Base-by-base conservation (phyloP, 2,888 invertebrate genomes). In the Hololepta plana region DNA sequence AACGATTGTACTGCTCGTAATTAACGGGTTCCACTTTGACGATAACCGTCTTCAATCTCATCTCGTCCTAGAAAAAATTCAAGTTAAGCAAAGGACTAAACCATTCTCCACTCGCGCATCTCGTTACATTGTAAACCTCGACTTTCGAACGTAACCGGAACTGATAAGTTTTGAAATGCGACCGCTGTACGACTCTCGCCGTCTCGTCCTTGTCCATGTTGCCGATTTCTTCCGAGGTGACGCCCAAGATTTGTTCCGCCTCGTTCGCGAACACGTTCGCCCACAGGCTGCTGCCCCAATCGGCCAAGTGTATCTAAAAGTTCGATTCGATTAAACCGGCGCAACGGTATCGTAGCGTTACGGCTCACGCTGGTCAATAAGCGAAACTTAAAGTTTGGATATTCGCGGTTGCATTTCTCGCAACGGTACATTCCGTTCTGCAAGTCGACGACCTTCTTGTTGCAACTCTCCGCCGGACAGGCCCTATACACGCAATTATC, bases 371-470 rank as follows among this genome's bases (percentile, higher is more conserved):
- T 65, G 12, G 84, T 52, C 27, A 96, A 59, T 35, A 91, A 57
- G 21, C 93, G 67, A 57, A 85, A 87, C 45, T 84, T 85, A 52
- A 73, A 95, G 39, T 76, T 76, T 1, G 79, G 72, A 47, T 66
- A 82, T 36, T 85, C 84, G 28, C 70, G 62, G 43, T 75, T 71
- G 51, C 98, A 98, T 53, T 96, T 96, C 51, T 96, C 96, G 53
- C 98, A 99, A 27, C 88, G 64, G 55, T 72, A 96, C 46, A 74
- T 63, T 0, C 85, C 87, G 44, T 87, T 87, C 35, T 76, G 75
- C 44, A 77, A 69, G 51, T 95, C 91, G 5, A 87, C 59, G 1
- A 95, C 62, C 55, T 98, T 99, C 55, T 98, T 98, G 50, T 93
- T 91, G 55, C 98, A 99, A 26, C 72, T 72, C 2, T 76, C 69